phyloP scores from a whole-genome alignment of 2,888 invertebrate species.

The Tortrix viridana region DNA sequence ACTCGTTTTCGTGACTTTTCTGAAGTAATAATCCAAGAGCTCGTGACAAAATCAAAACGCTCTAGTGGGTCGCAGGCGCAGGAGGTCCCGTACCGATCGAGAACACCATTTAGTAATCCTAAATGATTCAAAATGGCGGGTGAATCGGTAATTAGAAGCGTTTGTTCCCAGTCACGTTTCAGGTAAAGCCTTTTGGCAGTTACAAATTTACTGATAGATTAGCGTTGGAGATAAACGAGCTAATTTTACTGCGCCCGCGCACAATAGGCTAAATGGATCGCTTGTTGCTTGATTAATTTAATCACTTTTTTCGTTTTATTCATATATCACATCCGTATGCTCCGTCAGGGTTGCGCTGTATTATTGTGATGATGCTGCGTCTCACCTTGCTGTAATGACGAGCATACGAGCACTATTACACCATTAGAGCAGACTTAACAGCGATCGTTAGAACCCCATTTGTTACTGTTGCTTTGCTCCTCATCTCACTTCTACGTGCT shows the following conservation, averaged over 20 bases:
- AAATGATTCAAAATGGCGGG: slow-evolving; percentile 45
- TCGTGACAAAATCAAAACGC: slow-evolving; percentile 59
- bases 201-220: slow-evolving; percentile 29
- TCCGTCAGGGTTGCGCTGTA: slow-evolving; percentile 51
- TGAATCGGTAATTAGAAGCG: slow-evolving; percentile 60
- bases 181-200: slow-evolving; percentile 52
- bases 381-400: slow-evolving; percentile 69
- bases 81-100: slow-evolving; percentile 44
- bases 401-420: slow-evolving; percentile 51
- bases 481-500: slow-evolving; percentile 9
- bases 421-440: slow-evolving; percentile 51
- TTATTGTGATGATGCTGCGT: slow-evolving; percentile 47
- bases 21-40: slow-evolving; percentile 32
- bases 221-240: slow-evolving; percentile 12
- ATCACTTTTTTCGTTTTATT: slow-evolving; percentile 34
- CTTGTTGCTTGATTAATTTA: slow-evolving; percentile 36
- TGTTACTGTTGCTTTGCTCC: slow-evolving; percentile 51
- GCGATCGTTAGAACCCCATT: slow-evolving; percentile 64
- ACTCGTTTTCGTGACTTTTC: slow-evolving; percentile 60
- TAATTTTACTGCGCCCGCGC: slow-evolving; percentile 15
- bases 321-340: slow-evolving; percentile 40
- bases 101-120: slow-evolving; percentile 58
- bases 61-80: slow-evolving; percentile 24
- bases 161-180: slow-evolving; percentile 67
- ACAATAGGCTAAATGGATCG: slow-evolving; percentile 55